Percentiles rank a stretch among this genome's conserved stretches.
phyloP scores from a whole-genome alignment of 2,888 invertebrate species.

The Ischnura elegans region DNA sequence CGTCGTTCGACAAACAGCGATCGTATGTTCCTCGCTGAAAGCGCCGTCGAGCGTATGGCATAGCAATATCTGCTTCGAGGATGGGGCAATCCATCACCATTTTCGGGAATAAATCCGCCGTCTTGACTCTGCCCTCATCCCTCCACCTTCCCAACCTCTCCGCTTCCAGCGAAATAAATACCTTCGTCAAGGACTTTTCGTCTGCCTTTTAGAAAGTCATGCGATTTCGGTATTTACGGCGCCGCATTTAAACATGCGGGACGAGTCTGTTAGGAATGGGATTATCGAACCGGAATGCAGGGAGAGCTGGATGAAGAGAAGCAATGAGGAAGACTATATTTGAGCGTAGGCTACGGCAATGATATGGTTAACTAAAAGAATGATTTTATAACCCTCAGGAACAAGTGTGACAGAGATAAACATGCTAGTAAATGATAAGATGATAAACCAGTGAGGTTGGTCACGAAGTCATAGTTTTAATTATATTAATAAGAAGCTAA shows the following conservation, averaged over 20 bases:
- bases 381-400: too few relatives aligned
- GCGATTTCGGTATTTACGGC: conserved; percentile 33
- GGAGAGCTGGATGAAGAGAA: background rate
- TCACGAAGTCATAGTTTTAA: too few relatives aligned
- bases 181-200: background rate
- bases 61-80: background rate
- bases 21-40: background rate
- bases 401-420: too few relatives aligned
- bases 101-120: conserved; percentile 28
- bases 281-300: background rate
- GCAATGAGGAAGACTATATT: too few relatives aligned
- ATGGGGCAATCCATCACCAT: background rate
- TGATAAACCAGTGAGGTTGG: too few relatives aligned
- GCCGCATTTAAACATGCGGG: background rate
- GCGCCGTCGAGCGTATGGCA: background rate
- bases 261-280: conserved; percentile 16
- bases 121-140: background rate
- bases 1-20: background rate
- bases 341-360: too few relatives aligned
- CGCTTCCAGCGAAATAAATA: background rate
- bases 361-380: too few relatives aligned
- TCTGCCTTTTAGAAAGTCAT: conserved; percentile 13
- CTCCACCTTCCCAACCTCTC: background rate
- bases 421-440: too few relatives aligned
- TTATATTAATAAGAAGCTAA: too few relatives aligned